Evolutionary conservation across 2,888 invertebrate genomes (phyloP), one percentile per base, ranked within the genome.

Genomic region (Incurvaria masculella): DNA sequence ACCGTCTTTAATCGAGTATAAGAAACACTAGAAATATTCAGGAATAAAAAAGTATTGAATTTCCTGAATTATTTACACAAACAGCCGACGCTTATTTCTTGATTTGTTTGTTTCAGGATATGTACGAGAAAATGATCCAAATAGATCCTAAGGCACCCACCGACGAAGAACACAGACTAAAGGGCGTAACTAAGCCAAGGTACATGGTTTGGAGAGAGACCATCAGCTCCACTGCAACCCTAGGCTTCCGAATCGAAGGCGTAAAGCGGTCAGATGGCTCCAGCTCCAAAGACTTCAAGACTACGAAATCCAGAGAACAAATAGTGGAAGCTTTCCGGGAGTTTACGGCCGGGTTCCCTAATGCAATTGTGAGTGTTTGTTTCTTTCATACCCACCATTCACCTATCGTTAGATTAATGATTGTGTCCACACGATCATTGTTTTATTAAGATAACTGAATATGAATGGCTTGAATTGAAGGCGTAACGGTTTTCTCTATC

Each of bases 51-150:
- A 52, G 44, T 48, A 49, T 51, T 20, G 50, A 55, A 43, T 55
- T 53, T 51, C 53, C 51, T 53, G 10, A 27, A 48, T 51, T 40
- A 20, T 33, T 17, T 56, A 52, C 49, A 46, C 46, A 49, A 51
- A 52, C n/a, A n/a, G n/a, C n/a, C n/a, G n/a, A n/a, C n/a, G 42
- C 38, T 18, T 46, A 21, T 53, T 38, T 20, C 47, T 48, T 48
- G n/a, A n/a, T n/a, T n/a, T n/a, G 33, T 51, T 66, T 47, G 53
- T 61, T 80, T 38, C 69, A 92, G 87, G 96, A 97, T 65, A 95
- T 97, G 96, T 97, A 95, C 65, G 94, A 96, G 60, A 97, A 97
- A 75, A 97, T 97, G 96, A 88, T 95, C 53, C 94, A 94, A 66
- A 91, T 96, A 44, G 95, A 96, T 67, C 86, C 89, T 2, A 81